Evolutionary conservation across 2,113 vertebrate species (phyloP).

Genomic region (Fukomys damarensis): DNA sequence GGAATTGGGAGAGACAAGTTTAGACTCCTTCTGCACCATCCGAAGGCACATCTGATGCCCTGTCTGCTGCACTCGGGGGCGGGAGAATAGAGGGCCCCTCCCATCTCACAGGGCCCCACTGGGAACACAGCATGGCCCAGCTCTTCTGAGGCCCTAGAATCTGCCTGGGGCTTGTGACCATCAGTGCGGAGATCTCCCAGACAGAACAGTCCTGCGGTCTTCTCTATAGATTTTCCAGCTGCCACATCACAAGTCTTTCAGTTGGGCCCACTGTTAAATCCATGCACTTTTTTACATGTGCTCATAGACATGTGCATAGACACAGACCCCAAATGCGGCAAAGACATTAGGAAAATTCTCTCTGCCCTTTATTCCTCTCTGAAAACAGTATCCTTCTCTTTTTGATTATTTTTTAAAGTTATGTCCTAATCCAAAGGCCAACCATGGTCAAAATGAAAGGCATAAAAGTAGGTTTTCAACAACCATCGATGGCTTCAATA

Average conservation of each 20-base stretch:
- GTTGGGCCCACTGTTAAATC: neutral
- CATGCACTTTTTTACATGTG: neutral
- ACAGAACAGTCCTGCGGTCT: fast-evolving
- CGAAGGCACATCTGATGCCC: neutral
- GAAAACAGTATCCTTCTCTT: neutral
- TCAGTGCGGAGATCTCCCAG: neutral
- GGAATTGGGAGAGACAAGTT: neutral
- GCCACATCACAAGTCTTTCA: neutral
- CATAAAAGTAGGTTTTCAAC: slow-evolving; percentile 21
- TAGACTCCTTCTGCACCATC: neutral
- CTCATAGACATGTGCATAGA: neutral
- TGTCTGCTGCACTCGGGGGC: neutral
- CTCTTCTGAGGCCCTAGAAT: slow-evolving; percentile 1
- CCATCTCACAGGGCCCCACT: neutral
- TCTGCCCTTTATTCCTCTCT: neutral
- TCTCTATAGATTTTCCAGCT: neutral
- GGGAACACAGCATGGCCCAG: neutral
- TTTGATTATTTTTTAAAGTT: neutral
- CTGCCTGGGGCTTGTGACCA: neutral
- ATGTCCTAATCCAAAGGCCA: slow-evolving; percentile 37
- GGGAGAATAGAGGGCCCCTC: too few species aligned
- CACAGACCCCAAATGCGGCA: neutral
- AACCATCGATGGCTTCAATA: neutral
- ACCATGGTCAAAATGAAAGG: slow-evolving; percentile 40
- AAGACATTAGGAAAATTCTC: neutral